Percentiles rank a stretch among this genome's conserved stretches.
Conservation (phyloP, 2,113 vertebrate genomes). For the Salvelinus fontinalis region DNA sequence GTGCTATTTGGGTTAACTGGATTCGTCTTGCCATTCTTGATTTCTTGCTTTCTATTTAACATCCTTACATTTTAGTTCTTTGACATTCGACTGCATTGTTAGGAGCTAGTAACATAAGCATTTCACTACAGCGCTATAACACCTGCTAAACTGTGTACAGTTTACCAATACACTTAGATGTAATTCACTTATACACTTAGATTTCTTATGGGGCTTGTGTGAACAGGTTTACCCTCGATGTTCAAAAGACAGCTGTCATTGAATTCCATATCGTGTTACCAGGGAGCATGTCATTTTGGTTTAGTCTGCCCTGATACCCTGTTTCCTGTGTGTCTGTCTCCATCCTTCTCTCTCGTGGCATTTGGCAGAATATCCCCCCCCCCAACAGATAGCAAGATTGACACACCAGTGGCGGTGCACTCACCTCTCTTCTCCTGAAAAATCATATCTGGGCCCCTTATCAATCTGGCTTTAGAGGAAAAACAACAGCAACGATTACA, state of each 20-base stretch:
- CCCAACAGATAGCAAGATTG: constrained; percentile 37
- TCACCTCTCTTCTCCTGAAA: constrained; percentile 73
- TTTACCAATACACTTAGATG: too few species aligned
- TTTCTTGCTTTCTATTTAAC: too few species aligned
- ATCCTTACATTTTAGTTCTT: too few species aligned
- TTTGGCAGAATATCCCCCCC: neutral
- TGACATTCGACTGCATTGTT: too few species aligned
- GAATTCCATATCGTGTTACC: neutral
- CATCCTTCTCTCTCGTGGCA: neutral
- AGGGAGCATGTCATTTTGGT: neutral
- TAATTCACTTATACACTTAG: too few species aligned
- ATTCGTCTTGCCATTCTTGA: too few species aligned
- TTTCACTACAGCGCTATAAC: too few species aligned
- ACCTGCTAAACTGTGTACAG: too few species aligned
- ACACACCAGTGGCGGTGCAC: constrained; percentile 60
- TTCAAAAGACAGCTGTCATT: neutral
- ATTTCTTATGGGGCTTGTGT: neutral
- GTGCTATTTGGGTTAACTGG: too few species aligned
- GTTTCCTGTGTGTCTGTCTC: neutral
- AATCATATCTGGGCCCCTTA: constrained; percentile 74
- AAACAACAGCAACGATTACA: constrained; percentile 75
- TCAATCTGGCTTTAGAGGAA: constrained; percentile 76
- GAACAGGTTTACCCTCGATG: neutral
- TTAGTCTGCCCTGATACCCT: neutral
- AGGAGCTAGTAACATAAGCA: too few species aligned